Evolutionary conservation across 2,113 vertebrate genomes (phyloP), one percentile per base, ranked within the genome.

Genomic region (Rhizomys pruinosus): DNA sequence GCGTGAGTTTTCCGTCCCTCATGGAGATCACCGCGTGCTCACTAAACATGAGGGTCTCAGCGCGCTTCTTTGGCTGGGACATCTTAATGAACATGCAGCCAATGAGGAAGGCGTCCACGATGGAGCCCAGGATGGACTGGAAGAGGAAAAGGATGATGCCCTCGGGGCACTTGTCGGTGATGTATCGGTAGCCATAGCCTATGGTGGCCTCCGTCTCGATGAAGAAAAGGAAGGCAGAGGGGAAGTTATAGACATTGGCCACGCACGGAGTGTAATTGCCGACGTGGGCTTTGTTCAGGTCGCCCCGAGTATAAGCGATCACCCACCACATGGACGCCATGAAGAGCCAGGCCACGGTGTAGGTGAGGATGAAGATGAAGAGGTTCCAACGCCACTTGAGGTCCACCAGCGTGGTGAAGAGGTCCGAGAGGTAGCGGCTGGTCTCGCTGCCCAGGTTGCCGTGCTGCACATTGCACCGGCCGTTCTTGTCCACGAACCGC

Each of bases 71-170:
- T 97, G 99, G 99, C 97, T 99, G 99, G 42, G 99, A 99, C 99
- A 99, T 99, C 98, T 99, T 99, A 97, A 99, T 99, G 97, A 99
- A 99, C 99, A 99, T 99, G 98, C 99, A 99, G 97, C 99, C 99
- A 92, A 99, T 99, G 97, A 99, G 97, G 97, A 99, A 99, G 52
- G 99, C 99, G 66, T 99, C 99, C 93, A 99, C 99, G 79, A 99
- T 99, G 97, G 99, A 99, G 91, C 99, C 99, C 39, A 99, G 98
- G 97, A 99, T 99, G 95, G 99, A 99, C 98, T 99, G 99, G 97
- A 99, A 99, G 92, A 99, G 99, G 97, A 99, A 99, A 32, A 99
- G 99, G 95, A 99, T 99, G 97, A 99, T 99, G 92, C 99, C 99
- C 98, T 99, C 99, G 3, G 99, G 99, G 97, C 99, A 99, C 94